A percentile compares a stretch with the other conserved stretches of the same genome.
phyloP scores from a whole-genome alignment of 2,888 invertebrate species.

The Noctuana brunneofusca region DNA sequence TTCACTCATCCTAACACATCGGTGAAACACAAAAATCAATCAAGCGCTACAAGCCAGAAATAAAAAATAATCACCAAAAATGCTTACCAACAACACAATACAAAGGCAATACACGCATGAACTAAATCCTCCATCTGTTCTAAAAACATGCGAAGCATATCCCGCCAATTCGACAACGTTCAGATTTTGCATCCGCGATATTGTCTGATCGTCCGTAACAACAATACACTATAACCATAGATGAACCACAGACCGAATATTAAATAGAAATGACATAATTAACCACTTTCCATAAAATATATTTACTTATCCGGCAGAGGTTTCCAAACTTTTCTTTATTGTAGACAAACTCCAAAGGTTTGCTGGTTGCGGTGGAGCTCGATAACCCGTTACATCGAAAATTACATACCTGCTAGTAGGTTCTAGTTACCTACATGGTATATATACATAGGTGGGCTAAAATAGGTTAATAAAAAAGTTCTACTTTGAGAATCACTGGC shows the following conservation, averaged over 20 bases:
- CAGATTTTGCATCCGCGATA: conserved; percentile 23
- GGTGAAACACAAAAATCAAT: conserved; percentile 9
- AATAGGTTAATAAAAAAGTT: no score
- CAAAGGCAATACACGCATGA: conserved; percentile 33
- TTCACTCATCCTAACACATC: conserved; percentile 6
- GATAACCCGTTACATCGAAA: no score
- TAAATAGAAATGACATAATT: background rate
- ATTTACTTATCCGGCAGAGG: no score
- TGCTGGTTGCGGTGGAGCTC: no score
- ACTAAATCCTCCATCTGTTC: conserved; percentile 29
- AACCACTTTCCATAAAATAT: no score
- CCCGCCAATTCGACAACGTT: conserved; percentile 26
- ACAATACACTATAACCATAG: conserved; percentile 19
- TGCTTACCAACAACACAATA: conserved; percentile 24
- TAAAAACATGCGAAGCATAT: conserved; percentile 27
- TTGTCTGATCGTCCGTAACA: conserved; percentile 31
- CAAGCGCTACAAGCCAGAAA: conserved; percentile 7
- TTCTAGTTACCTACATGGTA: no score
- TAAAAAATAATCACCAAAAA: conserved; percentile 27
- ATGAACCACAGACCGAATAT: background rate
- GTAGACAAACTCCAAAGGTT: no score
- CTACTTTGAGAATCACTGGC: no score
- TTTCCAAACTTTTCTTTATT: no score
- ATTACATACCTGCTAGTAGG: no score
- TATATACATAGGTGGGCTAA: no score